Evolutionary conservation across 2,797 vertebrate species (phyloP).

Genomic region (Geotria australis): DNA sequence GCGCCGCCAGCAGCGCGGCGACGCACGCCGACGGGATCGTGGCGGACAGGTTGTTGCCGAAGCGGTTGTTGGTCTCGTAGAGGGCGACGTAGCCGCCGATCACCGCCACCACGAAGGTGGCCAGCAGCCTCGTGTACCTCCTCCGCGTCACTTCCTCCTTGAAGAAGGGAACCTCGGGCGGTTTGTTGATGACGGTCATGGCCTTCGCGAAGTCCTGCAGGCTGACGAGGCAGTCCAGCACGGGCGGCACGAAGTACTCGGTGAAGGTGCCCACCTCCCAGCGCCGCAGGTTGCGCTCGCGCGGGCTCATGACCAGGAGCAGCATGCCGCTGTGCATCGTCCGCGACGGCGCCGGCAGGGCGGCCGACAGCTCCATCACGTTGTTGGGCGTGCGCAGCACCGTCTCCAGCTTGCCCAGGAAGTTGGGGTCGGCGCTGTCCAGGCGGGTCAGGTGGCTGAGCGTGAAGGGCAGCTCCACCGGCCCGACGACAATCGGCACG

Average conservation of each 20-base stretch:
- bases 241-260: slow-evolving; percentile 6
- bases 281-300: slow-evolving; percentile 7
- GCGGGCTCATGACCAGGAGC: slow-evolving; percentile 8
- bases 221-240: slow-evolving; percentile 5
- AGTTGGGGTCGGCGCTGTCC: slow-evolving; percentile 7
- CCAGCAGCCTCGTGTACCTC: slow-evolving; percentile 1
- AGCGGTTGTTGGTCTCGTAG: no score
- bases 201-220: slow-evolving; percentile 8
- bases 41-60: no score
- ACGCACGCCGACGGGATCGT: no score
- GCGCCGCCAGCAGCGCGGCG: no score
- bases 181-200: slow-evolving; percentile 8
- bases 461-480: slow-evolving; percentile 10
- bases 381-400: slow-evolving; percentile 9
- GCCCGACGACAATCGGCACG: slow-evolving; percentile 11
- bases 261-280: slow-evolving; percentile 10
- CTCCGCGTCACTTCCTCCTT: slow-evolving; percentile 1
- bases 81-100: no score
- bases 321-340: slow-evolving; percentile 12
- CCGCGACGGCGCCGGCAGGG: slow-evolving; percentile 8
- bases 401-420: slow-evolving; percentile 8
- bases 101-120: no score
- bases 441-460: slow-evolving; percentile 17
- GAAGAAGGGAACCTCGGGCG: slow-evolving; percentile 4
- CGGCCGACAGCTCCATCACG: slow-evolving; percentile 4